Evolutionary conservation across 2,888 invertebrate species (phyloP).

Genomic region (Drosophila limbata): DNA sequence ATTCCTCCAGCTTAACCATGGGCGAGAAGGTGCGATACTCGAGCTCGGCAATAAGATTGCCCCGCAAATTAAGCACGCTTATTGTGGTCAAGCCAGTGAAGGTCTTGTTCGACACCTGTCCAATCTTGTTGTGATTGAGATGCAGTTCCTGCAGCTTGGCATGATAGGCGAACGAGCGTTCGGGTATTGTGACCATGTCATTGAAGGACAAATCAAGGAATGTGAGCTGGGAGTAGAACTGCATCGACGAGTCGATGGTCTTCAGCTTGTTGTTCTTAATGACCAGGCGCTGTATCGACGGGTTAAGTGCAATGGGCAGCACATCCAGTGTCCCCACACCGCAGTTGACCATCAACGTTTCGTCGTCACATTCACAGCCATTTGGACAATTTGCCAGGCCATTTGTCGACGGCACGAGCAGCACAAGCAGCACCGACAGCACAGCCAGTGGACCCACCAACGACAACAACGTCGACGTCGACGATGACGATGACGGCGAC

Average conservation of each 20-base stretch:
- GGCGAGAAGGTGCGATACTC: slow-evolving; percentile 91
- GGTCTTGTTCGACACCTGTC: slow-evolving; percentile 91
- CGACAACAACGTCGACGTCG: slow-evolving; percentile 37
- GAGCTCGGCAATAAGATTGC: slow-evolving; percentile 93
- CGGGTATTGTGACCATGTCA: slow-evolving; percentile 92
- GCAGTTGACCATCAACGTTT: slow-evolving; percentile 94
- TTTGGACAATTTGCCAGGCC: slow-evolving; percentile 92
- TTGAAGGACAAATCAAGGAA: slow-evolving; percentile 94
- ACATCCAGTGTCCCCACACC: slow-evolving; percentile 94
- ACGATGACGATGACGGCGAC: slow-evolving; percentile 46
- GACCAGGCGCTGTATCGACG: slow-evolving; percentile 93
- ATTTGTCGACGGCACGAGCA: slow-evolving; percentile 61
- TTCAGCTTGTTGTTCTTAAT: slow-evolving; percentile 94
- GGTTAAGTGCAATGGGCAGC: slow-evolving; percentile 95
- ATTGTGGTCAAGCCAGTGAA: slow-evolving; percentile 92
- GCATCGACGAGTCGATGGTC: slow-evolving; percentile 94
- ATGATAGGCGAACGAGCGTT: slow-evolving; percentile 92
- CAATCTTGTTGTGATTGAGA: slow-evolving; percentile 93
- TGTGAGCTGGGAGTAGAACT: slow-evolving; percentile 94
- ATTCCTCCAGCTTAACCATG: slow-evolving; percentile 91
- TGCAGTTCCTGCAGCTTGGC: slow-evolving; percentile 93
- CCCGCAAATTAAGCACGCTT: slow-evolving; percentile 92
- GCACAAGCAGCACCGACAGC: slow-evolving; percentile 31
- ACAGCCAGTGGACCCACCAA: slow-evolving; percentile 23
- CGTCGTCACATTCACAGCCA: slow-evolving; percentile 95